Percentiles rank a stretch among this genome's conserved stretches.
Conservation (phyloP, 2,888 invertebrate genomes). For the Melangyna quadrimaculata region DNA sequence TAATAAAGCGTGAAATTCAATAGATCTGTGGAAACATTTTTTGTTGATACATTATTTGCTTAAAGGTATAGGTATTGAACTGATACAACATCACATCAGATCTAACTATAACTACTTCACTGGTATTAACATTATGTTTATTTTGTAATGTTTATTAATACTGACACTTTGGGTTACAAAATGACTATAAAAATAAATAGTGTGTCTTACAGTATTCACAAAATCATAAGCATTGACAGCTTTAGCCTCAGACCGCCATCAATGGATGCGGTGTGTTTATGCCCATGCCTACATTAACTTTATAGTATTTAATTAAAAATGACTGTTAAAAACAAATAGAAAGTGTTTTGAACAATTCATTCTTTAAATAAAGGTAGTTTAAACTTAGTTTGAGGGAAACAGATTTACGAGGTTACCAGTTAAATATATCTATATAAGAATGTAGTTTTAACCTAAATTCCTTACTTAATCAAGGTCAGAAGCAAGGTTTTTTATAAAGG, state of each 20-base stretch:
- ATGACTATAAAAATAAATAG: not conserved
- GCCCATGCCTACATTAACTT: not conserved
- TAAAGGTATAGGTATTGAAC: too few species aligned
- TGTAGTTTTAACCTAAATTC: too few species aligned
- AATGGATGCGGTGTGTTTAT: not conserved
- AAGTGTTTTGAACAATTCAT: not conserved
- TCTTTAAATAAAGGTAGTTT: too few species aligned
- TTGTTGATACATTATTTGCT: not conserved
- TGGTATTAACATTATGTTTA: not conserved
- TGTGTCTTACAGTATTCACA: slow-evolving; percentile 14
- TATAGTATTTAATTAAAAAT: not conserved
- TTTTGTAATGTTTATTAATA: not conserved
- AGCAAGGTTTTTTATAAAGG: too few species aligned
- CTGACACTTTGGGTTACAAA: slow-evolving; percentile 18
- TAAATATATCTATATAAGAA: too few species aligned
- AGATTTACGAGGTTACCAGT: too few species aligned
- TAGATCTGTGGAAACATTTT: slow-evolving; percentile 20
- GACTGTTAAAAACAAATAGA: not conserved
- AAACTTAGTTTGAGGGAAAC: not conserved
- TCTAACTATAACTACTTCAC: not conserved
- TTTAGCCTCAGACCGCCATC: slow-evolving; percentile 6
- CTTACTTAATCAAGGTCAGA: too few species aligned
- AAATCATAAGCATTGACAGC: slow-evolving; percentile 15
- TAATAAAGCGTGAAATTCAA: slow-evolving; percentile 44
- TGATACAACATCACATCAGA: not conserved